Base-by-base conservation (phyloP, 2,113 vertebrate genomes). In the Spea multiplicata region DNA sequence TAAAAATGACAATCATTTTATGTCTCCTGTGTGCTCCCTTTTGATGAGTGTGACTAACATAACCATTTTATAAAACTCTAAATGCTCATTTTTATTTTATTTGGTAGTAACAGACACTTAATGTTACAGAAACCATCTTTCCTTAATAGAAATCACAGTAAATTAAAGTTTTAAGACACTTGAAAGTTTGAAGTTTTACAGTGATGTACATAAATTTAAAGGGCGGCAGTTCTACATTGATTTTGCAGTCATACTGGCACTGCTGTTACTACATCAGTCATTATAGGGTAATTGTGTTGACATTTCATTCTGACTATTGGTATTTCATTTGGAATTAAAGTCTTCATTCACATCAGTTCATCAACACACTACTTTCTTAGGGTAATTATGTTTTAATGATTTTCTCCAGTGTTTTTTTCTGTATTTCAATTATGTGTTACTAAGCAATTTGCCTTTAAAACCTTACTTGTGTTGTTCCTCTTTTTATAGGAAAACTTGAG, bases 341-440 rank as follows among this genome's bases (percentile, higher is more conserved):
- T 67, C 49, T 67, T 75, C 47, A 50, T 65, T 74, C 50, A 67
- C 49, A 13, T 75, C 45, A 52, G 12, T 53, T 75, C 74, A 55
- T 66, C 62, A 16, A 53, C 6, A 44, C 14, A 67, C 49, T 66
- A 75, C 48, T 45, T 75, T 75, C 65, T 67, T 55, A 66, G 52
- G 64, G 45, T 74, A 74, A 74, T 74, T 74, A 74, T 66, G 47
- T 55, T 75, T 75, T 75, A 75, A 75, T 75, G 62, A 75, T 75
- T 75, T 75, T 52, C 50, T 52, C 49, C 64, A 75, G 66, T 44
- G 44, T 55, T 66, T 75, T 61, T 64, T 66, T 44, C 46, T 30
- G 73, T 64, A 17, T 75, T 75, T 75, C 74, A 75, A 75, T 75
- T 75, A 75, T 55, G 52, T 67, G 4, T 44, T 53, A 16, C 13